A percentile compares a stretch with the other conserved stretches of the same genome.
Evolutionary conservation across 2,888 invertebrate species (phyloP).

Genomic region (Boloria selene): DNA sequence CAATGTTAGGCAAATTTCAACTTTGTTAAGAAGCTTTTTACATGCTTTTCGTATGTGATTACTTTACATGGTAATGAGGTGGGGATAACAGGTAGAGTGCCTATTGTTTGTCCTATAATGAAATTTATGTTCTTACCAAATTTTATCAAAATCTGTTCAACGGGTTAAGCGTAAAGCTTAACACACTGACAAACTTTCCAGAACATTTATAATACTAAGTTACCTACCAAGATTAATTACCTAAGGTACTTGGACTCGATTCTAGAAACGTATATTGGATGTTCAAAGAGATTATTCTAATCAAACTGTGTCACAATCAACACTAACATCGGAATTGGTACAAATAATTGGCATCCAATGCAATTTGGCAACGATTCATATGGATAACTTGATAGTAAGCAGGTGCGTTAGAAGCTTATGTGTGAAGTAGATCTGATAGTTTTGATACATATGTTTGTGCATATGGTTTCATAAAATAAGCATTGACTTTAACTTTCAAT

Average conservation of each 20-base stretch:
- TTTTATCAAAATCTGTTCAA: no score
- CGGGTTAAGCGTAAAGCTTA: no score
- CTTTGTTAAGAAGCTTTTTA: no score
- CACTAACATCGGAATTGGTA: constrained; percentile 21
- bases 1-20: no score
- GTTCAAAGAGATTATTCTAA: constrained; percentile 23
- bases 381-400: constrained; percentile 18
- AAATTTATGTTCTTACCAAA: no score
- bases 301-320: constrained; percentile 18
- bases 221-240: background rate
- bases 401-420: constrained; percentile 25
- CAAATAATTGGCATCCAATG: constrained; percentile 27
- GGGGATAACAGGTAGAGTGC: no score
- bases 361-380: constrained; percentile 27
- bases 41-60: no score
- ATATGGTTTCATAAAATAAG: background rate
- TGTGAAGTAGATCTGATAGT: background rate
- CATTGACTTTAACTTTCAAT: no score
- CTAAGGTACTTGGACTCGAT: background rate
- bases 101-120: no score
- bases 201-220: background rate
- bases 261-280: constrained; percentile 6
- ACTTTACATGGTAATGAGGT: no score
- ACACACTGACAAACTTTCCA: no score
- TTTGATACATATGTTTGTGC: background rate